Evolutionary conservation across 2,888 invertebrate species (phyloP).

Genomic region (Tholera decimalis): DNA sequence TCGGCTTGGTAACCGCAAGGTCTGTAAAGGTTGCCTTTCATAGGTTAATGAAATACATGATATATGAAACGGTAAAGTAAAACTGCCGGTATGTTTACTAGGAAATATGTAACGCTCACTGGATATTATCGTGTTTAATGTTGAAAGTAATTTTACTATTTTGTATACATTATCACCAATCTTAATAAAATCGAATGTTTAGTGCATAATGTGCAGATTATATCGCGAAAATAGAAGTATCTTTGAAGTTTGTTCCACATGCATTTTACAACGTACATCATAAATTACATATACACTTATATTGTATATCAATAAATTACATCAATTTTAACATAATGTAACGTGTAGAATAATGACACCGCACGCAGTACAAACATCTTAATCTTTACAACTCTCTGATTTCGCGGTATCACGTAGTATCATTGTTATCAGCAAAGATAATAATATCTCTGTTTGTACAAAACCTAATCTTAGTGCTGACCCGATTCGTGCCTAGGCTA

Average conservation of each 20-base stretch:
- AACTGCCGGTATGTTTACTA: conserved; percentile 42
- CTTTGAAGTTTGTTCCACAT: conserved; percentile 28
- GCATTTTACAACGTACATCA: conserved; percentile 2
- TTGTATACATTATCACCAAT: conserved; percentile 26
- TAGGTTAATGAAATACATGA: conserved; percentile 47
- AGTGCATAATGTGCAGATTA: conserved; percentile 13
- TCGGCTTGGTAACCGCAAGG: conserved; percentile 62
- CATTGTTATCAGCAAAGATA: conserved; percentile 72
- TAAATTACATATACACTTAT: background rate
- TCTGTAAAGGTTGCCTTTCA: conserved; percentile 52
- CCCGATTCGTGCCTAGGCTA: conserved; percentile 83
- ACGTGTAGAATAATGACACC: conserved; percentile 62
- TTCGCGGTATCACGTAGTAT: conserved; percentile 79
- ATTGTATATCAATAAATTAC: conserved; percentile 56
- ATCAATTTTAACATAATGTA: conserved; percentile 49
- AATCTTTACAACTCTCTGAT: conserved; percentile 86
- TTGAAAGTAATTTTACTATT: conserved; percentile 33
- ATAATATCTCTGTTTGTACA: conserved; percentile 79
- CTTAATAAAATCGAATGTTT: conserved; percentile 35
- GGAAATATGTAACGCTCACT: conserved; percentile 40
- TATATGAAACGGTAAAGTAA: conserved; percentile 51
- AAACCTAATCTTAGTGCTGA: conserved; percentile 84
- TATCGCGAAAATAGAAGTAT: conserved; percentile 21
- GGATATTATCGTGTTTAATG: conserved; percentile 42
- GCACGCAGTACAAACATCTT: conserved; percentile 69